Base-by-base conservation (phyloP, 2,113 vertebrate species). In the Anhinga rufa region DNA sequence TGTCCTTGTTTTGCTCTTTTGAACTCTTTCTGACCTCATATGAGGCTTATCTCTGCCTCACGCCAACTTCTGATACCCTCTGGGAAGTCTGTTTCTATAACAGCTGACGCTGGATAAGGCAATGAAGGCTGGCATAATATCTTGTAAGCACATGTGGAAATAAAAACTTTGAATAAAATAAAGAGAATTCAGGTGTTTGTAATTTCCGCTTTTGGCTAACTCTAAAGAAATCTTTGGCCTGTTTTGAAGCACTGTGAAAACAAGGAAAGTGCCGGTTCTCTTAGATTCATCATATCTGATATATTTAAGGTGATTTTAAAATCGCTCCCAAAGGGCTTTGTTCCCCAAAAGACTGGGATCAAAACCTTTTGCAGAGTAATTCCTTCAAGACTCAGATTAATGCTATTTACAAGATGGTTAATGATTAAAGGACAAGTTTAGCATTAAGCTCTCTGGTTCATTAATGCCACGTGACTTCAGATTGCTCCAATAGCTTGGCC, bases 401-500 rank as follows among this genome's bases (percentile, higher is more conserved):
- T 48, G 51, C 20, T 83, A 51, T 92, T 96, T 93, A 74, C 42
- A 65, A 58, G 78, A 57, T 55, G 77, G 74, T 89, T 96, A 87
- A 93, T 72, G 81, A 92, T 96, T 97, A 93, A 91, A 93, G 17
- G 81, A 48, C n/a, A 82, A 95, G 62, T 94, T 95, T 75, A 93
- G 28, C 80, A 60, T 75, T 90, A 86, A 95, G 69, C 34, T 92
- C 31, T 51, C 57, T 61, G 65, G 17, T 79, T 79, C 75, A 61
- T 75, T 84, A 92, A 65, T 76, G 77, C 25, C 91, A 65, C 19
- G 48, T 75, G 86, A 84, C 66, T 87, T 91, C 57, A n/a, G 18
- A n/a, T 60, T 1, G 1, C 54, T 79, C 58, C 18, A 76, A 14
- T 8, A 85, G 15, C 55, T 72, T 91, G 83, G 32, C 62, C 18